Evolutionary conservation across 2,797 vertebrate species (phyloP).

Genomic region (Danio albolineatus): DNA sequence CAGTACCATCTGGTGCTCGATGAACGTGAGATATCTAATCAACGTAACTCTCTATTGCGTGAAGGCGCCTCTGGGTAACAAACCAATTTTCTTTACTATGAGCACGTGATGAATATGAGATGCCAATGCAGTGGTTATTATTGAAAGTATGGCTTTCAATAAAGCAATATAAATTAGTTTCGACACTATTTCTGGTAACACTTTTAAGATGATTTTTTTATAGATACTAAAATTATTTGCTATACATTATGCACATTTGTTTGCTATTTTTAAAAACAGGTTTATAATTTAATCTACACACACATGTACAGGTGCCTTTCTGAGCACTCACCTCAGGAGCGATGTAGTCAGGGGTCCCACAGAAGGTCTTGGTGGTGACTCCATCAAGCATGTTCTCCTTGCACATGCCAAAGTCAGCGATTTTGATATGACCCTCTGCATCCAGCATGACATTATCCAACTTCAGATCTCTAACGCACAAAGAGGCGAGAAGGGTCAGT

Average conservation of each 20-base stretch:
- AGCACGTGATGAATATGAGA: constrained; percentile 9
- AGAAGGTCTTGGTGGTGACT: constrained; percentile 96
- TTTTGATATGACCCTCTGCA: constrained; percentile 96
- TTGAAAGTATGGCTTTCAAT: constrained; percentile 6
- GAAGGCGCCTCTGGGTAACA: neutral
- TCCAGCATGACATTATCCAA: constrained; percentile 99
- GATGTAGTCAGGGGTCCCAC: constrained; percentile 98
- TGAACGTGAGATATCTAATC: constrained; percentile 58
- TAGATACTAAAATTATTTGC: too few relatives aligned
- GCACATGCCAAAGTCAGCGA: constrained; percentile 97
- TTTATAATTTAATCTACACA: neutral
- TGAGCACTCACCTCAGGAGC: constrained; percentile 87
- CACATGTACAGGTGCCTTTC: neutral
- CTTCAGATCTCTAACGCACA: constrained; percentile 88
- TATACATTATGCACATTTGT: too few relatives aligned
- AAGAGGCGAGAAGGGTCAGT: constrained; percentile 9
- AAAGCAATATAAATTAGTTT: constrained; percentile 12
- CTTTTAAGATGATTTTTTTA: too few relatives aligned
- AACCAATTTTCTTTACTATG: neutral
- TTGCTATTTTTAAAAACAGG: too few relatives aligned
- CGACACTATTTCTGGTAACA: neutral
- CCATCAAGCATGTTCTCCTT: constrained; percentile 96
- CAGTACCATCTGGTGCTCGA: constrained; percentile 64
- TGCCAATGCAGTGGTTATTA: constrained; percentile 3
- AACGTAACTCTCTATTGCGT: constrained; percentile 54